Evolutionary conservation across 2,888 invertebrate genomes (phyloP).

Genomic region (Shargacucullia verbasci): DNA sequence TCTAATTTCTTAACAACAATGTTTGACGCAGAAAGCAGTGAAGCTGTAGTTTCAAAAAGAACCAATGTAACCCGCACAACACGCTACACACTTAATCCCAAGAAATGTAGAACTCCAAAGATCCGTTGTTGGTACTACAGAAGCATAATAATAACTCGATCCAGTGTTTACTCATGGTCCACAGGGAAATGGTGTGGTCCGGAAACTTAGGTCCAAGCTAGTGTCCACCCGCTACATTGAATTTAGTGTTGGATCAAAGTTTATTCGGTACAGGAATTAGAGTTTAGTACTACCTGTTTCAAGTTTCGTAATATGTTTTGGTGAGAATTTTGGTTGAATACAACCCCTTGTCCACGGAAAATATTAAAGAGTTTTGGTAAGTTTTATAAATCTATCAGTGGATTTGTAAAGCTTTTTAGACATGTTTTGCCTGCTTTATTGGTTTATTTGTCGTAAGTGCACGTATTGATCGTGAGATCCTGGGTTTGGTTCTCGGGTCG

Average conservation of each 20-base stretch:
- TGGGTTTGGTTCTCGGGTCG: too few species aligned
- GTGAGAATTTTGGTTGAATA: neutral
- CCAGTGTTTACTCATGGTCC: slow-evolving; percentile 35
- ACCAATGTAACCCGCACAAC: neutral
- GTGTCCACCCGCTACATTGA: slow-evolving; percentile 51
- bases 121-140: slow-evolving; percentile 12
- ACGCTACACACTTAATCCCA: neutral
- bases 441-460: too few species aligned
- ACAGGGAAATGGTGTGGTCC: slow-evolving; percentile 32
- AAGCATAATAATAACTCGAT: slow-evolving; percentile 34
- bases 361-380: too few species aligned
- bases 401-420: too few species aligned
- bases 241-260: slow-evolving; percentile 53
- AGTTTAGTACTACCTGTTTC: slow-evolving; percentile 6
- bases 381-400: too few species aligned
- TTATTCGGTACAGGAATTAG: slow-evolving; percentile 37
- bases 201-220: slow-evolving; percentile 30
- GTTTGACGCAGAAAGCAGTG: too few species aligned
- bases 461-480: too few species aligned
- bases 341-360: neutral
- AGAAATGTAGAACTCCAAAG: slow-evolving; percentile 15
- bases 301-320: neutral
- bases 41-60: slow-evolving; percentile 9
- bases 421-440: too few species aligned
- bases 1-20: too few species aligned